Percentiles rank a stretch among this genome's conserved stretches.
Evolutionary conservation across 2,888 invertebrate genomes (phyloP).

Genomic region (Lasioglossum villosulum): DNA sequence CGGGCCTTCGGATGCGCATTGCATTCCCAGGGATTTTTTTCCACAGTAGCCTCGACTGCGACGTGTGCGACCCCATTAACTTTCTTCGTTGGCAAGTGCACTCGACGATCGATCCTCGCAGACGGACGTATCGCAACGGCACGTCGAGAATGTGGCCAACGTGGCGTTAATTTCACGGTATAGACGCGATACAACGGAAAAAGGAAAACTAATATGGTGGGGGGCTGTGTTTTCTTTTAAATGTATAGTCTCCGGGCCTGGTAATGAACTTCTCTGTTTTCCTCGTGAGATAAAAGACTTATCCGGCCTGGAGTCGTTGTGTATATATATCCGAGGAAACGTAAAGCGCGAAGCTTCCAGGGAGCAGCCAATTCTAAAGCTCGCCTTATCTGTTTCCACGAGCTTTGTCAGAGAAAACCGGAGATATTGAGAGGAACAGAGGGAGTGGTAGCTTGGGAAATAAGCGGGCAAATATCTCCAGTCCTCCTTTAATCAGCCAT

Average conservation of each 20-base stretch:
- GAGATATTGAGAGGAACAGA: neutral
- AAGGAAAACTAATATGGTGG: neutral
- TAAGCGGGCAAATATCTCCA: neutral
- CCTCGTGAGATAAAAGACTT: slow-evolving; percentile 42
- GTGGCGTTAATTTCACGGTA: slow-evolving; percentile 19
- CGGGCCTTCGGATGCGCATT: slow-evolving; percentile 15
- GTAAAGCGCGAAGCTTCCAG: slow-evolving; percentile 12
- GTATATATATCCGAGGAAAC: slow-evolving; percentile 30
- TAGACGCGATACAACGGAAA: neutral
- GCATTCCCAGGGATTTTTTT: slow-evolving; percentile 31
- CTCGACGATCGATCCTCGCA: slow-evolving; percentile 35
- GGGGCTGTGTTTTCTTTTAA: neutral
- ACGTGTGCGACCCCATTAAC: slow-evolving; percentile 36
- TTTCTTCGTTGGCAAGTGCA: slow-evolving; percentile 28
- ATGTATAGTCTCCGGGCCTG: neutral
- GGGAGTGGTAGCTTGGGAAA: neutral
- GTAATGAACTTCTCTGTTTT: slow-evolving; percentile 12
- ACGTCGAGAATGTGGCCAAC: slow-evolving; percentile 10
- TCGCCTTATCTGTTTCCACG: slow-evolving; percentile 28
- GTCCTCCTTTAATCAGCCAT: neutral
- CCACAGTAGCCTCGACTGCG: slow-evolving; percentile 3
- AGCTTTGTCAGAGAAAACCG: neutral
- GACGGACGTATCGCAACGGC: slow-evolving; percentile 20
- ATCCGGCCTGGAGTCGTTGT: slow-evolving; percentile 20
- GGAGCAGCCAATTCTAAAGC: slow-evolving; percentile 28